A percentile compares a stretch with the other conserved stretches of the same genome.
Evolutionary conservation across 2,888 invertebrate species (phyloP).

Genomic region (Mycalesis mineus): DNA sequence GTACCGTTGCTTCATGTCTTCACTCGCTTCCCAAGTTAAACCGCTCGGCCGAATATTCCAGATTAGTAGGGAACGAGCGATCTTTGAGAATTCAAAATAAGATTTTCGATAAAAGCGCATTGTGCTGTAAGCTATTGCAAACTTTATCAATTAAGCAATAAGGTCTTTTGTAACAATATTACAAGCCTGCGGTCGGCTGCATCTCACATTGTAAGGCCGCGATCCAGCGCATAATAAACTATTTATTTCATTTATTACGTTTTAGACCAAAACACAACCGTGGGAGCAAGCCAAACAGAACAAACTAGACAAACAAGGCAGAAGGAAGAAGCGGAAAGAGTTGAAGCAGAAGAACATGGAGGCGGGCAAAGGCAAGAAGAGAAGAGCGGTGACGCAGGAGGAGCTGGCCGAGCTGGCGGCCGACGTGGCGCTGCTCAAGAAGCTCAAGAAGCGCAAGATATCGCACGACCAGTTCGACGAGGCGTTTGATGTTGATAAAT

Average conservation of each 20-base stretch:
- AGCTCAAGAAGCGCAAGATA: conserved; percentile 90
- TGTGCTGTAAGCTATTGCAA: too few species aligned
- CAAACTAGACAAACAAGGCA: conserved; percentile 81
- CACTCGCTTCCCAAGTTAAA: too few species aligned
- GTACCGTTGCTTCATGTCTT: too few species aligned
- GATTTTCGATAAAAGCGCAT: too few species aligned
- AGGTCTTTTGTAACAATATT: too few species aligned
- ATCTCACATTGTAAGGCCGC: too few species aligned
- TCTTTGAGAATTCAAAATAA: too few species aligned
- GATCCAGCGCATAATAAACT: too few species aligned
- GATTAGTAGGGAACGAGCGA: too few species aligned
- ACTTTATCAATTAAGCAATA: too few species aligned
- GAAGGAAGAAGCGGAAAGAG: conserved; percentile 80
- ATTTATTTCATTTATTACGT: not conserved
- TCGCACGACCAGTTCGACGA: conserved; percentile 82
- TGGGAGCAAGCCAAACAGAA: conserved; percentile 88
- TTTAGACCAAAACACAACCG: conserved; percentile 79
- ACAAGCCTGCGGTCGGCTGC: too few species aligned
- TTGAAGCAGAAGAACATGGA: conserved; percentile 67
- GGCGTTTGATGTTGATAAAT: conserved; percentile 74
- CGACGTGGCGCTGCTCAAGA: conserved; percentile 91
- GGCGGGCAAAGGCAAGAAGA: conserved; percentile 63
- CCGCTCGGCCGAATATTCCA: too few species aligned
- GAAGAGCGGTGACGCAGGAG: conserved; percentile 79
- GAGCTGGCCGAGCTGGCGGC: conserved; percentile 87